Evolutionary conservation across 2,113 vertebrate species (phyloP).

Genomic region (Pogonocichla stellata): DNA sequence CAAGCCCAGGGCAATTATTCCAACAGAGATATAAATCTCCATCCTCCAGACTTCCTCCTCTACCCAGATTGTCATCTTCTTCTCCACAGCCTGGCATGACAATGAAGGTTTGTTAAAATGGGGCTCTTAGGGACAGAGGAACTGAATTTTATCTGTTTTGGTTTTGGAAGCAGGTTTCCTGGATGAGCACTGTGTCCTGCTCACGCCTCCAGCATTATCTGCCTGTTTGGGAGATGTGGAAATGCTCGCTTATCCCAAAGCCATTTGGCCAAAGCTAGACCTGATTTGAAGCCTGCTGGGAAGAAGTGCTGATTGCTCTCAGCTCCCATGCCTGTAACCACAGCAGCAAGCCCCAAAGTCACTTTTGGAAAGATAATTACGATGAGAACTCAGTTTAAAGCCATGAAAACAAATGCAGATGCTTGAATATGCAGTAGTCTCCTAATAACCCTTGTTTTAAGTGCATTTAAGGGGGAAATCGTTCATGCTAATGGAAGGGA

Average conservation of each 20-base stretch:
- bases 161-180: background rate
- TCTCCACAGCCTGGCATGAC: conserved; percentile 77
- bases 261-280: background rate
- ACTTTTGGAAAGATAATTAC: conserved; percentile 45
- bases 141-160: background rate
- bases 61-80: conserved; percentile 80
- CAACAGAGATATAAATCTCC: conserved; percentile 92
- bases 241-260: background rate
- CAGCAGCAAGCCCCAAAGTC: conserved; percentile 31
- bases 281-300: background rate
- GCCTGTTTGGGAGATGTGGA: background rate
- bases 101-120: conserved; percentile 35
- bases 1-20: conserved; percentile 89
- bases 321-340: background rate
- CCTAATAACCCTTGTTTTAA: conserved; percentile 68
- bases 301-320: background rate
- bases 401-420: conserved; percentile 60
- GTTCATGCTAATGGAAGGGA: conserved; percentile 66
- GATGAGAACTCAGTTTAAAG: conserved; percentile 48
- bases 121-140: background rate
- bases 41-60: conserved; percentile 92
- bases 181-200: background rate
- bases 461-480: conserved; percentile 68
- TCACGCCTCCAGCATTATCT: background rate
- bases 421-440: conserved; percentile 56